A percentile compares a stretch with the other conserved stretches of the same genome.
These are phyloP conservation scores for Leptosomus discolor DNA, from an alignment of 2,113 vertebrate species.

Conservation along the genomic window DNA sequence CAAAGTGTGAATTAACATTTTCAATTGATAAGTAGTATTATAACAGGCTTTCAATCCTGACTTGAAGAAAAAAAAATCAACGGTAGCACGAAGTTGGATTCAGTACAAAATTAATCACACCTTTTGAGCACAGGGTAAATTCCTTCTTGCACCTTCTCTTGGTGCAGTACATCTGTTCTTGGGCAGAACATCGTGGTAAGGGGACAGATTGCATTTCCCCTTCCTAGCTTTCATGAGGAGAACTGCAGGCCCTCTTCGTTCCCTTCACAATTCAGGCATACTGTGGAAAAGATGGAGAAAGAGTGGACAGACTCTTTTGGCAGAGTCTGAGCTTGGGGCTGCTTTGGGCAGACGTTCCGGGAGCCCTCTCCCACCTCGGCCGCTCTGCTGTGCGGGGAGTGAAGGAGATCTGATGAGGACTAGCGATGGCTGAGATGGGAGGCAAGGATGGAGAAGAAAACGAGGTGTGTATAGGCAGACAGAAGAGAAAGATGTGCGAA, in stretches of 20 bases:
- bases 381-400: background rate
- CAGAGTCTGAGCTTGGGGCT: background rate
- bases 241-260: background rate
- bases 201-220: background rate
- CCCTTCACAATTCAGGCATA: background rate
- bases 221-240: background rate
- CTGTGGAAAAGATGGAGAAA: background rate
- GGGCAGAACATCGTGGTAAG: background rate
- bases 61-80: conserved; percentile 28
- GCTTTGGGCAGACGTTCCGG: background rate
- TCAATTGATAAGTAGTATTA: conserved; percentile 39
- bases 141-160: background rate
- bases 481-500: background rate
- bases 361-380: background rate
- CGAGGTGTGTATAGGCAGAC: background rate
- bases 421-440: background rate
- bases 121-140: background rate
- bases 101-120: conserved; percentile 22
- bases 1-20: conserved; percentile 26
- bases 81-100: conserved; percentile 32
- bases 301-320: background rate
- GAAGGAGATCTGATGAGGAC: background rate
- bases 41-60: conserved; percentile 20
- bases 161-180: background rate
- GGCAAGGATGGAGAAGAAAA: background rate